A percentile compares a stretch with the other conserved stretches of the same genome.
Evolutionary conservation across 2,113 vertebrate species (phyloP).

Genomic region (Raja brachyura): DNA sequence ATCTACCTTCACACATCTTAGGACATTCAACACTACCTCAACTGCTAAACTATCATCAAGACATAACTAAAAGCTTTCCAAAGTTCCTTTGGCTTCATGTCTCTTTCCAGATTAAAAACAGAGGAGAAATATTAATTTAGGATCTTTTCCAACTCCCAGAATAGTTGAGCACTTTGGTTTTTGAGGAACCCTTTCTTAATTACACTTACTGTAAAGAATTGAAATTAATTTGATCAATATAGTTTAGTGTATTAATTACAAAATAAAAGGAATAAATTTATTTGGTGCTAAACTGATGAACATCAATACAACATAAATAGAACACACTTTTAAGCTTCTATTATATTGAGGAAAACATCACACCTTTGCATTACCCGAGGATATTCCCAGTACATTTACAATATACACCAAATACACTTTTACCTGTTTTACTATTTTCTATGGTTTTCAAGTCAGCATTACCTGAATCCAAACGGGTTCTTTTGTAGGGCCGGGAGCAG

Average conservation of each 20-base stretch:
- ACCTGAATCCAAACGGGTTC: conserved; percentile 91
- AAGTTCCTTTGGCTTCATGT: too few relatives aligned
- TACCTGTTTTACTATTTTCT: not conserved
- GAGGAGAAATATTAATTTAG: too few relatives aligned
- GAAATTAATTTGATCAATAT: not conserved
- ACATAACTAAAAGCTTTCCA: too few relatives aligned
- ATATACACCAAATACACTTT: not conserved
- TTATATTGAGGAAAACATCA: not conserved
- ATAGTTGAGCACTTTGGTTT: too few relatives aligned
- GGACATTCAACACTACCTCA: too few relatives aligned
- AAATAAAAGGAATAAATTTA: not conserved
- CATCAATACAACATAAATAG: not conserved
- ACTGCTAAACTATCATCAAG: too few relatives aligned
- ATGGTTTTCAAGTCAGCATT: conserved; percentile 38
- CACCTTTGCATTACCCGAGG: not conserved
- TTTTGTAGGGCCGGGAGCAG: conserved; percentile 80
- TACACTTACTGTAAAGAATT: not conserved
- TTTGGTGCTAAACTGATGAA: not conserved
- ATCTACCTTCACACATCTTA: too few relatives aligned
- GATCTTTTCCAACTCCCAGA: too few relatives aligned
- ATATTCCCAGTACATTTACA: not conserved
- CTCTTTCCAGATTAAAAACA: too few relatives aligned
- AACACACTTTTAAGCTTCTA: not conserved
- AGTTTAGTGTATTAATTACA: not conserved
- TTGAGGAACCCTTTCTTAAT: too few relatives aligned